Conservation (phyloP, 2,888 invertebrate species). For the Nebria salina region DNA sequence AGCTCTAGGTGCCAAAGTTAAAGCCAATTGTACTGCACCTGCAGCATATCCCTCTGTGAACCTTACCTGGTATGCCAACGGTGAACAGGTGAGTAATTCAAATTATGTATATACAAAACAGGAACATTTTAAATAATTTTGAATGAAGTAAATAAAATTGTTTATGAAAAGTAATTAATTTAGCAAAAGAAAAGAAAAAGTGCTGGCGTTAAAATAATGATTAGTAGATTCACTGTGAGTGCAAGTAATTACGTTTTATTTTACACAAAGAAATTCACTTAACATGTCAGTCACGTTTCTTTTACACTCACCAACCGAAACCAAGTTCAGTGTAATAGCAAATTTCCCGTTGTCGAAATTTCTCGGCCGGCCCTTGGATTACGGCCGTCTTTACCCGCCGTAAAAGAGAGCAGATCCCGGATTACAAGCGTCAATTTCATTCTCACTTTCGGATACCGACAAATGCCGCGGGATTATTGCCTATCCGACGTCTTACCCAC, state of each 20-base stretch:
- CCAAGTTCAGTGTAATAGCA: background rate
- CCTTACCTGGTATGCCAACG: constrained; percentile 68
- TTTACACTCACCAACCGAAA: background rate
- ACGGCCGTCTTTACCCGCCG: constrained; percentile 26
- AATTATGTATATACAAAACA: background rate
- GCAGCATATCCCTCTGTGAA: constrained; percentile 68
- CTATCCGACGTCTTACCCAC: constrained; percentile 9
- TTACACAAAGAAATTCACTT: too few relatives aligned
- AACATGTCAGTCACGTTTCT: background rate
- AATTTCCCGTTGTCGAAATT: constrained; percentile 34
- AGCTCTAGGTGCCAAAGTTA: constrained; percentile 64
- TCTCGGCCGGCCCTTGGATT: constrained; percentile 25
- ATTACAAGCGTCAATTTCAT: constrained; percentile 53
- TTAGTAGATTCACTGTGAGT: too few relatives aligned
- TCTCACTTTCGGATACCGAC: constrained; percentile 51
- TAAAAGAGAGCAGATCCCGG: constrained; percentile 46
- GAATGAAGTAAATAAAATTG: too few relatives aligned
- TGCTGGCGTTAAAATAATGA: too few relatives aligned
- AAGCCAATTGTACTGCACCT: constrained; percentile 67
- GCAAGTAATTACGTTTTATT: too few relatives aligned
- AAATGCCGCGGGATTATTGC: constrained; percentile 37
- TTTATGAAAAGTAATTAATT: too few relatives aligned
- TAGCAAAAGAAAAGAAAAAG: too few relatives aligned
- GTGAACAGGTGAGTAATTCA: constrained; percentile 62
- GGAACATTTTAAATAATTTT: too few relatives aligned